Evolutionary conservation across 2,113 vertebrate species (phyloP).

Genomic region (Psettodes erumei): DNA sequence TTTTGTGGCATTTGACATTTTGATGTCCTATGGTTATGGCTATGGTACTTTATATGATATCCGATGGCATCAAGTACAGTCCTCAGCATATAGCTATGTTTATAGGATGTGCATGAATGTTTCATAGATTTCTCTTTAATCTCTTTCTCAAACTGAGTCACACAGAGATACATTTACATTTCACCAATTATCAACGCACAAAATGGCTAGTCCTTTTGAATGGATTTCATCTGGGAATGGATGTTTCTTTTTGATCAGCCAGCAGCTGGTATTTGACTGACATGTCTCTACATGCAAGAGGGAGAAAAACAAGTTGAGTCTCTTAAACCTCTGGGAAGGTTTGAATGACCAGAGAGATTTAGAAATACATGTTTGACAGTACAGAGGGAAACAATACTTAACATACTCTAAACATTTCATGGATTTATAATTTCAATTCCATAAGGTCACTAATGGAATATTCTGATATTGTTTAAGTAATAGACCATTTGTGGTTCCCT

Average conservation of each 20-base stretch:
- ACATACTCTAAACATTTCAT: neutral
- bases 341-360: slow-evolving; percentile 20
- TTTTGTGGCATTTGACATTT: neutral
- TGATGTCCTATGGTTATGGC: no score
- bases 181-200: no score
- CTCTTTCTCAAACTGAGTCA: neutral
- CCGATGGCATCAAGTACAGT: no score
- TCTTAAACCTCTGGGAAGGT: neutral
- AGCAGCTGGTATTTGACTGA: slow-evolving; percentile 66
- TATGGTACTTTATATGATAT: no score
- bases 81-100: neutral
- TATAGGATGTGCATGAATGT: no score
- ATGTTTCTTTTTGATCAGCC: neutral
- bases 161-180: neutral
- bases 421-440: neutral
- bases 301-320: neutral
- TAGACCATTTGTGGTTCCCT: neutral
- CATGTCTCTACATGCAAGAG: slow-evolving; percentile 69
- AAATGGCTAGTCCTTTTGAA: neutral
- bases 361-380: neutral
- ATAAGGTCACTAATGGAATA: neutral
- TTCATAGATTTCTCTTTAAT: no score
- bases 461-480: neutral
- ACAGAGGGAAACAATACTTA: accelerated
- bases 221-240: neutral